Evolutionary conservation across 2,888 invertebrate species (phyloP).

Genomic region (Eumerus sabulonum): DNA sequence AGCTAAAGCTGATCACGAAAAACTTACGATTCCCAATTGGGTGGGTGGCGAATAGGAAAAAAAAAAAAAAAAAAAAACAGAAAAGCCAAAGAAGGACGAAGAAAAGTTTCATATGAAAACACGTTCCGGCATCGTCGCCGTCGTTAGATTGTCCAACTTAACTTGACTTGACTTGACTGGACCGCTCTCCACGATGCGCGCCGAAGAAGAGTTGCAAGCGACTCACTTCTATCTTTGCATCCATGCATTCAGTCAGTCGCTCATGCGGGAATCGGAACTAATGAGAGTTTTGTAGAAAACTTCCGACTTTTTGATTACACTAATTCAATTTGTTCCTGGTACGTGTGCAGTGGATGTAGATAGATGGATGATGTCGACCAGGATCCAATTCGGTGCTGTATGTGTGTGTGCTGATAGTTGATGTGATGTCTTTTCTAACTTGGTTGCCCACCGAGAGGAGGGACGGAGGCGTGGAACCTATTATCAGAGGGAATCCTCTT

Average conservation of each 20-base stretch:
- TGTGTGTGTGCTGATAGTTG: conserved; percentile 54
- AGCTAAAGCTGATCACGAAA: conserved; percentile 32
- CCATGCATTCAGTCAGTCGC: conserved; percentile 56
- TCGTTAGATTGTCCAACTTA: conserved; percentile 47
- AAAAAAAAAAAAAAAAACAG: too few relatives aligned
- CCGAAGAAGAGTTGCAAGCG: conserved; percentile 2
- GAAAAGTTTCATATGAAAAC: conserved; percentile 56
- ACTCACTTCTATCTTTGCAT: conserved; percentile 1
- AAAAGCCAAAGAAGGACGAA: too few relatives aligned
- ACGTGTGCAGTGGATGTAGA: conserved; percentile 28
- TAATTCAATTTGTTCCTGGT: conserved; percentile 71
- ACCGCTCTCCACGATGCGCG: conserved; percentile 13
- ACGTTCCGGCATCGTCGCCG: conserved; percentile 42
- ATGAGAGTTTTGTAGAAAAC: conserved; percentile 69
- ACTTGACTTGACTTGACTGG: conserved; percentile 60
- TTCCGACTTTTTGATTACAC: conserved; percentile 72
- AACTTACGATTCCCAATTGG: conserved; percentile 62
- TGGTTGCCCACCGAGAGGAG: conserved; percentile 15
- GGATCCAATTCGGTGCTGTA: conserved; percentile 6
- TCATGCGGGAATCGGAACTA: conserved; percentile 69
- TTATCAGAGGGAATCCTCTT: conserved; percentile 63
- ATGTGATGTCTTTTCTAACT: conserved; percentile 55
- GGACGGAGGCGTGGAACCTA: conserved; percentile 53
- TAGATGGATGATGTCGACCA: conserved; percentile 10
- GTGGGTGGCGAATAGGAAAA: conserved; percentile 13